Conservation (phyloP, 1,140 invertebrate species). For the Caenorhabditis remanei region DNA sequence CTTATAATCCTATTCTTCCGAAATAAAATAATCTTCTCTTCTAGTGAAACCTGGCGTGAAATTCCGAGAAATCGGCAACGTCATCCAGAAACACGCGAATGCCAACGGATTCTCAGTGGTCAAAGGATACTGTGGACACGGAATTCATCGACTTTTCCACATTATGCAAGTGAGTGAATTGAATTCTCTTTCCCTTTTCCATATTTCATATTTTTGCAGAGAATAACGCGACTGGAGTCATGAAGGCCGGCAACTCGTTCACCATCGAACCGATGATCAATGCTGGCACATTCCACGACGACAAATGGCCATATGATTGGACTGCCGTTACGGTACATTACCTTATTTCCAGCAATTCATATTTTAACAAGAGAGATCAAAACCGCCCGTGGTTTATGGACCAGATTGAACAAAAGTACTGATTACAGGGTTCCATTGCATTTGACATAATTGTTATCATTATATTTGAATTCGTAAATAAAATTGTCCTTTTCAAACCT, state of each 20-base stretch:
- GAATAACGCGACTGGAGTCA: constrained; percentile 96
- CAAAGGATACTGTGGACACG: constrained; percentile 96
- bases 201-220: constrained; percentile 82
- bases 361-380: constrained; percentile 78
- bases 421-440: background rate
- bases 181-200: no score
- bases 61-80: constrained; percentile 95
- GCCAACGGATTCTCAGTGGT: constrained; percentile 95
- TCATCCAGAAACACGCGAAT: constrained; percentile 97
- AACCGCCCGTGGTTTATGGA: constrained; percentile 92
- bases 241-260: constrained; percentile 96
- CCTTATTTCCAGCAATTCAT: background rate
- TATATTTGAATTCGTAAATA: background rate
- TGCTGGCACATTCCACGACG: constrained; percentile 80
- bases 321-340: constrained; percentile 83
- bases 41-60: constrained; percentile 90
- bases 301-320: constrained; percentile 86
- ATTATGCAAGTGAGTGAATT: constrained; percentile 92
- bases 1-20: constrained; percentile 46
- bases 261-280: constrained; percentile 98
- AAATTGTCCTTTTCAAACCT: background rate
- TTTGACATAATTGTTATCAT: background rate
- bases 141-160: constrained; percentile 94
- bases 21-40: constrained; percentile 67
- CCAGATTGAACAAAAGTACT: constrained; percentile 67